Evolutionary conservation across 1,140 invertebrate genomes (phyloP), one percentile per base, ranked within the genome.

Genomic region (Trichonephila clavata): DNA sequence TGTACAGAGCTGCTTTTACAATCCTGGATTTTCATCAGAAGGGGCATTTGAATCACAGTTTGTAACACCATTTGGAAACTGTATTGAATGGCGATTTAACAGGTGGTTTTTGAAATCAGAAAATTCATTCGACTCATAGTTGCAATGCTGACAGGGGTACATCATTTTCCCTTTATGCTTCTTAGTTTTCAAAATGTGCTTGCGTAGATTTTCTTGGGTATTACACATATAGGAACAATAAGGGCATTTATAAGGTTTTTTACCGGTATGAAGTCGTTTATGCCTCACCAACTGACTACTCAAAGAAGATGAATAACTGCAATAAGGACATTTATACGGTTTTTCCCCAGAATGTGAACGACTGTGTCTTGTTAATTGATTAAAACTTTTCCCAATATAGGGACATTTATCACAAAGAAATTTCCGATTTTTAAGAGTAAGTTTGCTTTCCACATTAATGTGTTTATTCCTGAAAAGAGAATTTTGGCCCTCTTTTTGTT

Each of bases 181-280:
- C 87, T 96, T 97, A 3, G 97, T 98, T n/a, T 97, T 97, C 0
- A 98, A 95, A 7, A 98, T 97, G 95, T 99, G 98, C 95, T 98
- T 98, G 3, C 98, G 96, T 10, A 99, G 96, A 95, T 98, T 98
- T 95, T 98, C 98, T 97, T 98, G 96, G 94, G 97, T 97, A 94
- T 97, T 98, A 95, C 98, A 98, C 1, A 97, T 97, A 95, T 98
- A 98, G 24, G 95, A 90, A 95, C 98, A 98, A 95, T 98, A 97
- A 10, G 97, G 98, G 94, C 97, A 97, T n/a, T 96, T 96, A 86
- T 95, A 95, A 27, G 95, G 95, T 60, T 95, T 94, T 39, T 95
- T 94, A 24, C 95, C 95, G 20, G 95, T 95, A 93, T 96, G 96
- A 13, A 95, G 95, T 68, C 95, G 94, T 2, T 94, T 91, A 83